Conservation (phyloP, 2,797 vertebrate genomes). For the Cuniculus paca region DNA sequence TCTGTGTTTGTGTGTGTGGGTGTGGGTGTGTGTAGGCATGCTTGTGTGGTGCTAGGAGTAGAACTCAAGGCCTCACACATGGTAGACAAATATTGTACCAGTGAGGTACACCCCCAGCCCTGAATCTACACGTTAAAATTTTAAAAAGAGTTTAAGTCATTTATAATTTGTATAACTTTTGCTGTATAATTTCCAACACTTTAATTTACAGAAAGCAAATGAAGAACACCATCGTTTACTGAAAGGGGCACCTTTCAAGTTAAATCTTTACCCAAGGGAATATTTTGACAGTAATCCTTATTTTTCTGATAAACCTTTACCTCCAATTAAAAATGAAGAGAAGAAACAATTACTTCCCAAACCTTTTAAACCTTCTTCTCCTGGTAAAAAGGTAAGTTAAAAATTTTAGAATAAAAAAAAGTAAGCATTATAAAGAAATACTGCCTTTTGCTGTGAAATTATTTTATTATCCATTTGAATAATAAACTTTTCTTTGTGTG, state of each 20-base stretch:
- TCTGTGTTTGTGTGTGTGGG: neutral
- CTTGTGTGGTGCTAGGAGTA: neutral
- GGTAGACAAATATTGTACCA: neutral
- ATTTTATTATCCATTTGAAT: slow-evolving; percentile 2
- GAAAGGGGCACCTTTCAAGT: slow-evolving; percentile 91
- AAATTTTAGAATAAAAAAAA: slow-evolving; percentile 31
- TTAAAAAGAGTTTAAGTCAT: neutral
- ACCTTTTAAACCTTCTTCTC: slow-evolving; percentile 93
- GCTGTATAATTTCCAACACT: slow-evolving; percentile 67
- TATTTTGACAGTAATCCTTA: slow-evolving; percentile 94
- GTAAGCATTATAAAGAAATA: slow-evolving; percentile 38
- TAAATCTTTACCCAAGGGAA: slow-evolving; percentile 92
- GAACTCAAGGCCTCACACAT: neutral
- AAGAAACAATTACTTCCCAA: slow-evolving; percentile 63
- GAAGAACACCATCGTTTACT: slow-evolving; percentile 89
- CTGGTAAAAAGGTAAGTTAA: slow-evolving; percentile 90
- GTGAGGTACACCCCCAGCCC: neutral
- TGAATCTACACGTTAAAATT: slow-evolving; percentile 26
- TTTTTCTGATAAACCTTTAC: slow-evolving; percentile 87
- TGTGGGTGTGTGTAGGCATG: too few species aligned
- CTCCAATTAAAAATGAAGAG: slow-evolving; percentile 86
- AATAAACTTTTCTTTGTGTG: slow-evolving; percentile 6
- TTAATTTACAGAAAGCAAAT: slow-evolving; percentile 88
- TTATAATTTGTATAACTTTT: slow-evolving; percentile 25
- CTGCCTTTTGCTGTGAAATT: neutral